A percentile compares a stretch with the other conserved stretches of the same genome.
phyloP scores from a whole-genome alignment of 2,113 vertebrate genomes.

The Protomyctophum bolini region DNA sequence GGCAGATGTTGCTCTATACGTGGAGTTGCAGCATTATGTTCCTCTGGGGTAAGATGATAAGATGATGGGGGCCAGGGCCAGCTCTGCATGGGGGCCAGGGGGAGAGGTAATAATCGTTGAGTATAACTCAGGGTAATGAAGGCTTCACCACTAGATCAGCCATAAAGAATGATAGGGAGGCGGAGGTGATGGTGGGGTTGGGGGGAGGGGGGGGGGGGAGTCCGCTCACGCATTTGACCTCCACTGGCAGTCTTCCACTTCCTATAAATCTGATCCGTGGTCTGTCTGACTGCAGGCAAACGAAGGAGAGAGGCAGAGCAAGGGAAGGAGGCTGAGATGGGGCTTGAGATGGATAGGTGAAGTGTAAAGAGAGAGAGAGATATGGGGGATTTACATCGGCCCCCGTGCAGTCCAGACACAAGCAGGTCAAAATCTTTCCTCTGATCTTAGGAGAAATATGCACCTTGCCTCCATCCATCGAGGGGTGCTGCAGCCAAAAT shows the following conservation, averaged over 20 bases:
- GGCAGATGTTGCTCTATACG: conserved; percentile 70
- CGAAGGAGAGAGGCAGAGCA: not conserved
- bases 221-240: conserved; percentile 69
- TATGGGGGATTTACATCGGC: conserved; percentile 29
- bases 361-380: conserved; percentile 37
- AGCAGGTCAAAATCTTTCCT: conserved; percentile 47
- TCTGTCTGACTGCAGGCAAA: conserved; percentile 53
- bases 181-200: not conserved
- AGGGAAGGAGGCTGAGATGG: conserved; percentile 10
- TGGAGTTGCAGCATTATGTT: conserved; percentile 43
- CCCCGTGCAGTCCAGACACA: conserved; percentile 27
- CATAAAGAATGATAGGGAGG: conserved; percentile 75
- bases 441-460: conserved; percentile 51
- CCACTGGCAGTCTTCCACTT: conserved; percentile 69
- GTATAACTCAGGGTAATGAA: conserved; percentile 79
- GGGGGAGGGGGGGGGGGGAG: conserved; percentile 43
- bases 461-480: conserved; percentile 10
- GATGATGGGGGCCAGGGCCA: conserved; percentile 67
- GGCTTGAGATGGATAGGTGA: conserved; percentile 18
- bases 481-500: conserved; percentile 15
- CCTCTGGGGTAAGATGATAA: conserved; percentile 70
- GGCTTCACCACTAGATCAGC: conserved; percentile 70
- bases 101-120: conserved; percentile 70
- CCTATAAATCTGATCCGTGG: conserved; percentile 65
- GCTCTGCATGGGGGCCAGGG: conserved; percentile 54